These are phyloP conservation scores for Drosophila littoralis DNA, from an alignment of 1,140 invertebrate species.

Conservation along the genomic window DNA sequence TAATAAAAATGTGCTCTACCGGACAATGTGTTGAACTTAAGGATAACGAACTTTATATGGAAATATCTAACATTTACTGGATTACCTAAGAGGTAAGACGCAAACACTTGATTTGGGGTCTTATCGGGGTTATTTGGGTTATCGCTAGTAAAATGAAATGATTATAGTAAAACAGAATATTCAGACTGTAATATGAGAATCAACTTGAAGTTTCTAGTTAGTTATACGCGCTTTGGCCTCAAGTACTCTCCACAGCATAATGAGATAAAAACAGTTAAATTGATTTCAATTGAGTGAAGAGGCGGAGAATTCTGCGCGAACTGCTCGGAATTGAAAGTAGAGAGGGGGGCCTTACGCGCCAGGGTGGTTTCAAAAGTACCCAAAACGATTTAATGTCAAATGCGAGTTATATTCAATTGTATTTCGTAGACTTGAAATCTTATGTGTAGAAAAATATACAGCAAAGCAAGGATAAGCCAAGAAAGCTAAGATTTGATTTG, in stretches of 20 bases:
- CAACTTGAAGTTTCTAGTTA: not conserved
- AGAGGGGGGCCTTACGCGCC: not conserved
- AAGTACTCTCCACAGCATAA: constrained; percentile 20
- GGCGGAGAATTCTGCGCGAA: constrained; percentile 3
- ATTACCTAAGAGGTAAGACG: constrained; percentile 57
- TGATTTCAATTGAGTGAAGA: constrained; percentile 69
- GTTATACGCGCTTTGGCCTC: not conserved
- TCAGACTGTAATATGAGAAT: not conserved
- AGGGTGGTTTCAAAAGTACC: too few species aligned
- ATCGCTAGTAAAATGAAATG: constrained; percentile 20
- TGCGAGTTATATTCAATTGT: too few species aligned
- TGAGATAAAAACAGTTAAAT: constrained; percentile 64
- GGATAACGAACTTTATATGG: constrained; percentile 62
- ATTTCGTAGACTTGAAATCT: too few species aligned
- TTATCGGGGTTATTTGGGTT: constrained; percentile 48
- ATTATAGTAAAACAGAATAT: not conserved
- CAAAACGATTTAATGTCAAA: too few species aligned
- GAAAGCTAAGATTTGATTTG: too few species aligned
- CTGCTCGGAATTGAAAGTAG: constrained; percentile 31
- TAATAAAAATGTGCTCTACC: constrained; percentile 13
- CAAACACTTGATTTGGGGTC: not conserved
- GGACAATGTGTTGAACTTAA: constrained; percentile 8
- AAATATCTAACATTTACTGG: constrained; percentile 41
- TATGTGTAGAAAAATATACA: too few species aligned
- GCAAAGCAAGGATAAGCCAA: too few species aligned